A percentile compares a stretch with the other conserved stretches of the same genome.
Conservation (phyloP, 2,888 invertebrate genomes). For the Drepana falcataria region DNA sequence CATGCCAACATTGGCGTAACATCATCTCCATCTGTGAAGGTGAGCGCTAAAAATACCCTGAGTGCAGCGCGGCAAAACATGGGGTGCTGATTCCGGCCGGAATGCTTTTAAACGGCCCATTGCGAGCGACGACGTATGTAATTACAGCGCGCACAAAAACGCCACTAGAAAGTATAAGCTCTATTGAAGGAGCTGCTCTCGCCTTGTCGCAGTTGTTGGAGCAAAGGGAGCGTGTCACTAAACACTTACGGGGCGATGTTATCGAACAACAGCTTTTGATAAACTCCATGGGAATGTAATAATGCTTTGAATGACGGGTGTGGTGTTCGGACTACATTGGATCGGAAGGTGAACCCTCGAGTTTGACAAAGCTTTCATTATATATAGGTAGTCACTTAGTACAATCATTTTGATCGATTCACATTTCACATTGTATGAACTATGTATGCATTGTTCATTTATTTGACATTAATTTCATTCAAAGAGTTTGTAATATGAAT, state of each 20-base stretch:
- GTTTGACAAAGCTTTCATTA: neutral
- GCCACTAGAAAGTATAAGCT: conserved; percentile 26
- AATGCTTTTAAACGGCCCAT: conserved; percentile 63
- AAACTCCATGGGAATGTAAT: conserved; percentile 24
- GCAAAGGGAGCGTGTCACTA: conserved; percentile 23
- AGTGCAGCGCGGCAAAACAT: conserved; percentile 25
- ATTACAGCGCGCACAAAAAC: conserved; percentile 57
- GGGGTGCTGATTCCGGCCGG: conserved; percentile 33
- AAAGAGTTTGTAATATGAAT: too few relatives aligned
- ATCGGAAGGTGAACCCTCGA: conserved; percentile 1
- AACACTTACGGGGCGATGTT: conserved; percentile 32
- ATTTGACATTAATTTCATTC: too few relatives aligned
- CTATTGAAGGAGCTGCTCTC: conserved; percentile 25
- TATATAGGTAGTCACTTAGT: too few relatives aligned
- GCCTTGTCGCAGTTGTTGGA: conserved; percentile 27
- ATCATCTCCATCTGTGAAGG: conserved; percentile 33
- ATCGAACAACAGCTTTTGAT: conserved; percentile 30
- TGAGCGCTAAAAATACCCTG: conserved; percentile 9
- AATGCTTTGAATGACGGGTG: conserved; percentile 23
- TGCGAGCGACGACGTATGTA: conserved; percentile 64
- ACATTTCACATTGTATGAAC: neutral
- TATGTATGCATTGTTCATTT: neutral
- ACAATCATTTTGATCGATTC: neutral
- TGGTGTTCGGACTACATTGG: conserved; percentile 21
- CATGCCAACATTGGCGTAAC: conserved; percentile 29